A percentile compares a stretch with the other conserved stretches of the same genome.
phyloP scores from a whole-genome alignment of 2,797 vertebrate genomes.

The Rousettus madagascariensis region DNA sequence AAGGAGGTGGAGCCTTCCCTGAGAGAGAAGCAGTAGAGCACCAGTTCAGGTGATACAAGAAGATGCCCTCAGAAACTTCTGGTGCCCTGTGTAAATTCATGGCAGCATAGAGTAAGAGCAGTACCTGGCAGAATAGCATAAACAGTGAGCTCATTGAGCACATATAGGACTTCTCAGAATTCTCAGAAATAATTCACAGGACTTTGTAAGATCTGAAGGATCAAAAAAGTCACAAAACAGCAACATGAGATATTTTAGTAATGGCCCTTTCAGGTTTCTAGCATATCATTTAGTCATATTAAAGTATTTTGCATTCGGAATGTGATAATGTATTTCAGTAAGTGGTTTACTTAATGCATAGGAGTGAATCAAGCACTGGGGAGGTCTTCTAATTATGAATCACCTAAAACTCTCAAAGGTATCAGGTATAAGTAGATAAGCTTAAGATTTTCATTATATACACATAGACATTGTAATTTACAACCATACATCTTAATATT shows the following conservation, averaged over 20 bases:
- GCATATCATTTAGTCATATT: not conserved
- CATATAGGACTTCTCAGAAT: not conserved
- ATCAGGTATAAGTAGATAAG: not conserved
- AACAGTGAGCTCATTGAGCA: not conserved
- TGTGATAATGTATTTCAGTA: not conserved
- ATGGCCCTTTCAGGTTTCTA: not conserved
- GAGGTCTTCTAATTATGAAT: not conserved
- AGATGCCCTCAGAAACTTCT: not conserved
- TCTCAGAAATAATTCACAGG: not conserved
- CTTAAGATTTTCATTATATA: not conserved
- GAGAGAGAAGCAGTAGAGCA: not conserved
- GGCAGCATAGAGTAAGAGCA: not conserved
- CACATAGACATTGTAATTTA: not conserved
- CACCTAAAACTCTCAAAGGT: not conserved
- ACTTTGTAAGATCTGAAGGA: not conserved
- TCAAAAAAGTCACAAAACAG: not conserved
- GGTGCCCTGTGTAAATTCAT: accelerated
- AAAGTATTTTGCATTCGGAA: not conserved
- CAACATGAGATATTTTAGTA: not conserved
- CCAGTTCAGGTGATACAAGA: not conserved
- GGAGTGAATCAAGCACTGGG: not conserved
- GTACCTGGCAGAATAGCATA: not conserved
- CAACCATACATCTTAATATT: not conserved
- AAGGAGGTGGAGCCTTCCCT: not conserved
- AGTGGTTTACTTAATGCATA: not conserved